Evolutionary conservation across 2,797 vertebrate genomes (phyloP).

Genomic region (Mormyrops boulengeri): DNA sequence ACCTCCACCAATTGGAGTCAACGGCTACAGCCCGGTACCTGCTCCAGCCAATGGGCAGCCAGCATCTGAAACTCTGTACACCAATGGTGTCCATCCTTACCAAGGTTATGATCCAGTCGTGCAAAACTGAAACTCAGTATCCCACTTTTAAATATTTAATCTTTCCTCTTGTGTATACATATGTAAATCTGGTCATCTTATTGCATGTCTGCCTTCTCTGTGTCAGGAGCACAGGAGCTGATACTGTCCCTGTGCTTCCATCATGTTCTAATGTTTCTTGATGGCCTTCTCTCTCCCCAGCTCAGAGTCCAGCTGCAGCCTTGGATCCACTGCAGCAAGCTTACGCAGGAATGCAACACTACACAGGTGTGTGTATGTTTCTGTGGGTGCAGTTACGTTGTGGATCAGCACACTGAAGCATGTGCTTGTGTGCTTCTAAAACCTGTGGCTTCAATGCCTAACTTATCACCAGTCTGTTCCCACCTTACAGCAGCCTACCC

Average conservation of each 20-base stretch:
- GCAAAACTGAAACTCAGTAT: not conserved
- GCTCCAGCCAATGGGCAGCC: slow-evolving; percentile 75
- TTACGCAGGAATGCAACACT: slow-evolving; percentile 89
- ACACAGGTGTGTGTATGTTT: slow-evolving; percentile 67
- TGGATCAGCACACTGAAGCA: not conserved
- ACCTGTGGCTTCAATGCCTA: not conserved
- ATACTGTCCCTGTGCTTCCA: not conserved
- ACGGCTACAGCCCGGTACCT: slow-evolving; percentile 76
- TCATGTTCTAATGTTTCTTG: not conserved
- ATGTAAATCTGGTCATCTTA: not conserved
- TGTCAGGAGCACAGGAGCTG: not conserved
- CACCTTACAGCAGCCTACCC: slow-evolving; percentile 79
- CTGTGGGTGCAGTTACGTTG: not conserved
- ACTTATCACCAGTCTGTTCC: slow-evolving; percentile 38
- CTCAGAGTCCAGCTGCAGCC: slow-evolving; percentile 76
- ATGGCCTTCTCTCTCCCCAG: slow-evolving; percentile 42
- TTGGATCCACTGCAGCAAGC: slow-evolving; percentile 86
- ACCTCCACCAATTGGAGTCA: slow-evolving; percentile 76
- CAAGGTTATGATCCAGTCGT: slow-evolving; percentile 64
- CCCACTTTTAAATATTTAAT: not conserved
- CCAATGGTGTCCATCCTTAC: slow-evolving; percentile 81
- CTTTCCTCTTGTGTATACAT: not conserved
- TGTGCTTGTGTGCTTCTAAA: not conserved
- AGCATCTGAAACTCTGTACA: slow-evolving; percentile 77
- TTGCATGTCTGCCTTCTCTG: not conserved